A percentile compares a stretch with the other conserved stretches of the same genome.
Conservation (phyloP, 2,888 invertebrate species). For the Geophilus truncorum region DNA sequence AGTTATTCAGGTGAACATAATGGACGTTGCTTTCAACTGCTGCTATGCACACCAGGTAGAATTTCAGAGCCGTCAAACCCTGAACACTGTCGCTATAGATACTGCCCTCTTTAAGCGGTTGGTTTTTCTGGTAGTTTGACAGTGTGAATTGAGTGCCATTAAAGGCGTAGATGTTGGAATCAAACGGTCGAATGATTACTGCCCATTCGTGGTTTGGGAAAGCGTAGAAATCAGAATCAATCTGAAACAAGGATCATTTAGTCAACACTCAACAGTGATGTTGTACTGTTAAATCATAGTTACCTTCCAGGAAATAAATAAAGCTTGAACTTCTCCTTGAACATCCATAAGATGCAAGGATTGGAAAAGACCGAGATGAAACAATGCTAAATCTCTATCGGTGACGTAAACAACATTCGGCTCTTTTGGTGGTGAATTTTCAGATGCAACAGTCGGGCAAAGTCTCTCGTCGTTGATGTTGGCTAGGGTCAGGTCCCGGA, state of each 20-base stretch:
- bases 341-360: conserved; percentile 34
- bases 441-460: conserved; percentile 42
- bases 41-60: conserved; percentile 36
- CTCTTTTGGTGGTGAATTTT: neutral
- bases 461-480: conserved; percentile 40
- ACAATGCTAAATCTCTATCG: conserved; percentile 36
- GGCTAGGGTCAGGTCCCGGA: conserved; percentile 68
- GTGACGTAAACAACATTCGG: conserved; percentile 36
- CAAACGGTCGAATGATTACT: conserved; percentile 34
- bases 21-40: conserved; percentile 35
- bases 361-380: conserved; percentile 36
- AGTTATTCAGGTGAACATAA: conserved; percentile 38
- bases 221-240: conserved; percentile 35
- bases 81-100: conserved; percentile 35
- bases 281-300: neutral
- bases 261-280: no score
- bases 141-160: conserved; percentile 33
- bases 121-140: conserved; percentile 32
- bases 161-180: conserved; percentile 36
- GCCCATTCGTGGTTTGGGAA: conserved; percentile 34
- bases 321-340: conserved; percentile 31
- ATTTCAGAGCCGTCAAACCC: conserved; percentile 34
- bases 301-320: conserved; percentile 37
- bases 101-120: conserved; percentile 11
- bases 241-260: neutral